Percentiles rank a stretch among this genome's conserved stretches.
Evolutionary conservation across 2,113 vertebrate species (phyloP).

Genomic region (Catagonus wagneri): DNA sequence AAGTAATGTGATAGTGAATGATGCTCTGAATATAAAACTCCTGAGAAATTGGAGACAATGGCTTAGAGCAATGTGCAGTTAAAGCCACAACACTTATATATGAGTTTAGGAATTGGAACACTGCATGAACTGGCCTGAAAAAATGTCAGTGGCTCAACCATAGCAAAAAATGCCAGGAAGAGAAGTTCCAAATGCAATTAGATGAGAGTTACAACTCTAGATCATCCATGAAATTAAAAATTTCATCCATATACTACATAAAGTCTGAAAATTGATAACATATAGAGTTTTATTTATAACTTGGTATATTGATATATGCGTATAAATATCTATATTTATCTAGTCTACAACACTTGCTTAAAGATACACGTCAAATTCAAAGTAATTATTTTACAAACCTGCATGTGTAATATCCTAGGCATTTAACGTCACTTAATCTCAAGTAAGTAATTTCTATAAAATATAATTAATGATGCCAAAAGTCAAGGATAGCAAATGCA

Average conservation of each 20-base stretch:
- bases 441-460: neutral
- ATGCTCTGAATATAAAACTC: neutral
- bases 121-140: neutral
- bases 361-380: neutral
- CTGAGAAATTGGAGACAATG: neutral
- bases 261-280: neutral
- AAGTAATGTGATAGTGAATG: neutral
- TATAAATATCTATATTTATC: neutral
- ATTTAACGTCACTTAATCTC: neutral
- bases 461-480: neutral
- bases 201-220: neutral
- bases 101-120: neutral
- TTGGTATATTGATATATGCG: neutral
- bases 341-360: neutral
- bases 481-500: neutral
- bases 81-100: neutral
- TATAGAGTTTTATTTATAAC: neutral
- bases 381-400: neutral
- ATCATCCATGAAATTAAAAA: neutral
- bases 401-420: neutral
- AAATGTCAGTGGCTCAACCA: neutral
- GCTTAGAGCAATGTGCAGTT: neutral
- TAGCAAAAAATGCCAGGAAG: neutral
- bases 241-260: neutral
- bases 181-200: neutral